These are phyloP conservation scores for Cricetomys ansorgei DNA, from an alignment of 2,113 vertebrate genomes.

Conservation along the genomic window DNA sequence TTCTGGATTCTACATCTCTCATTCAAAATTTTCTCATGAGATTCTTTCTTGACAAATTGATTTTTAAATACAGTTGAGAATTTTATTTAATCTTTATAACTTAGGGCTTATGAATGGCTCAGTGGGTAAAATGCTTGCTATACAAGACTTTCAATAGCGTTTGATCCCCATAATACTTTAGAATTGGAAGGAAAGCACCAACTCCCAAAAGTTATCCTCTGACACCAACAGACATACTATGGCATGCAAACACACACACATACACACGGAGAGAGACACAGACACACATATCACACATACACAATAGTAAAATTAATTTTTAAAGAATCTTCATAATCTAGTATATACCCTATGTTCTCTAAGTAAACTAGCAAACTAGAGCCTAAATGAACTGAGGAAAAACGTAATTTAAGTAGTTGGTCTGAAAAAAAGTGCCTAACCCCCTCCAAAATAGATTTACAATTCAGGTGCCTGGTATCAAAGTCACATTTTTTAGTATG, in stretches of 20 bases:
- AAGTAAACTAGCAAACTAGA: background rate
- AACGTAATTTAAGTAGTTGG: background rate
- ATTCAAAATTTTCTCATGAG: background rate
- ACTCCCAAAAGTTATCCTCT: no score
- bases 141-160: background rate
- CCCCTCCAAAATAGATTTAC: background rate
- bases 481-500: background rate
- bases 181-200: no score
- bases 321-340: background rate
- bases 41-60: background rate
- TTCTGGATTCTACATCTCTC: background rate
- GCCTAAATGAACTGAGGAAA: background rate
- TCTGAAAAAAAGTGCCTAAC: background rate
- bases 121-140: background rate
- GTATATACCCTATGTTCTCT: background rate
- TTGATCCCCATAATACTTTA: background rate
- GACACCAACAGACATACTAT: background rate
- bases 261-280: background rate
- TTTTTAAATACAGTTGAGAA: slow-evolving; percentile 18
- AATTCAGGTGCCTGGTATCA: background rate
- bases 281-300: background rate
- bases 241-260: background rate
- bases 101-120: background rate
- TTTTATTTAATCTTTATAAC: slow-evolving; percentile 12
- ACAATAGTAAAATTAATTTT: background rate